Percentiles rank a stretch among this genome's conserved stretches.
phyloP scores from a whole-genome alignment of 2,888 invertebrate species.

The Terebella lapidaria region DNA sequence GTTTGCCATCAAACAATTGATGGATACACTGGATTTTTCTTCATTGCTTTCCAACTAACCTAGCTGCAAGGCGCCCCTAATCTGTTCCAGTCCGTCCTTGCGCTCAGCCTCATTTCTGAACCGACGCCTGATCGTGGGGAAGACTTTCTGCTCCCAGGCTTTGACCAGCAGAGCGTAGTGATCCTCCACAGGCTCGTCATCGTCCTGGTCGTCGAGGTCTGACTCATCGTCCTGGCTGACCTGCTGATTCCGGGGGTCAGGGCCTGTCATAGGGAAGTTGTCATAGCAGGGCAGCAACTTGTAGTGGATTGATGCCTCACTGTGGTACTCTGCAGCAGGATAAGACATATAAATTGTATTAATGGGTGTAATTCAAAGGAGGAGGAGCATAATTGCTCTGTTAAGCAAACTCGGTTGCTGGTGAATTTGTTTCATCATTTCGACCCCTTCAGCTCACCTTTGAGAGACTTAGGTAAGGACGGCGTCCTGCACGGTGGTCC shows the following conservation, averaged over 20 bases:
- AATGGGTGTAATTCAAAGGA: background rate
- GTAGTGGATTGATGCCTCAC: constrained; percentile 38
- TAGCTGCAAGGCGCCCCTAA: constrained; percentile 51
- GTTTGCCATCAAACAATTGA: background rate
- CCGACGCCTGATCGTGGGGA: constrained; percentile 49
- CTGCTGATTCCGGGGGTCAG: constrained; percentile 30
- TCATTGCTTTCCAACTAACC: constrained; percentile 29
- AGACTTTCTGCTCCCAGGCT: constrained; percentile 54
- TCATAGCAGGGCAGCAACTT: constrained; percentile 43
- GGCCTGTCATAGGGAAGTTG: constrained; percentile 42
- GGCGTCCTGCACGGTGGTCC: constrained; percentile 39
- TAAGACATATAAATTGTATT: background rate
- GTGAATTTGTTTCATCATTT: no score
- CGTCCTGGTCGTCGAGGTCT: constrained; percentile 42
- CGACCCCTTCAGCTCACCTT: no score
- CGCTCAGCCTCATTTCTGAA: constrained; percentile 54
- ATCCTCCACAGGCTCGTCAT: constrained; percentile 44
- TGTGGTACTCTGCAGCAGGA: constrained; percentile 41
- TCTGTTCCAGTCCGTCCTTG: constrained; percentile 53
- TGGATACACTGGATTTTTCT: background rate
- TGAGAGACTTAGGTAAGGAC: constrained; percentile 35
- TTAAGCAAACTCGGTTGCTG: no score
- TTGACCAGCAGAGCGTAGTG: constrained; percentile 51
- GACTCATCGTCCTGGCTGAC: constrained; percentile 43
- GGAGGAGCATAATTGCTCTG: no score